These are phyloP conservation scores for Drosophila murphyi DNA, from an alignment of 1,140 invertebrate species.

Conservation along the genomic window DNA sequence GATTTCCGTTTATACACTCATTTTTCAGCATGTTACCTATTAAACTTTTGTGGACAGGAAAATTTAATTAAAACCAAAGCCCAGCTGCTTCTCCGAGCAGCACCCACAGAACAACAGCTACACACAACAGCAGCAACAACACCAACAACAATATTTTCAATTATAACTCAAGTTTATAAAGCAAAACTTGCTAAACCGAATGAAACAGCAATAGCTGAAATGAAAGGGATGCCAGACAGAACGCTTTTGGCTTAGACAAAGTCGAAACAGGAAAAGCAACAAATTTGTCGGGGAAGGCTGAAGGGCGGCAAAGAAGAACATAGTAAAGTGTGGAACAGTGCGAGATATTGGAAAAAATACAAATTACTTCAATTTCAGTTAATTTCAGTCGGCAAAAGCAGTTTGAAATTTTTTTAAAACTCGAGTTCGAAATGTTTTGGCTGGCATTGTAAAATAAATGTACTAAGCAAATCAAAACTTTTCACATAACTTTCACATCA, in stretches of 20 bases:
- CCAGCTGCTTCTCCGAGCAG: constrained; percentile 65
- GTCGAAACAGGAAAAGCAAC: constrained; percentile 15
- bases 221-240: constrained; percentile 51
- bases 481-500: constrained; percentile 80
- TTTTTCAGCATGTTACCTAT: constrained; percentile 80
- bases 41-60: constrained; percentile 81
- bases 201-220: constrained; percentile 32
- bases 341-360: constrained; percentile 47
- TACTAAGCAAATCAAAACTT: constrained; percentile 82
- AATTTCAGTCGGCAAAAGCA: constrained; percentile 51
- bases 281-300: constrained; percentile 7
- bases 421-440: constrained; percentile 37
- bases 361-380: constrained; percentile 71
- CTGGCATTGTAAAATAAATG: constrained; percentile 67
- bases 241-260: constrained; percentile 41
- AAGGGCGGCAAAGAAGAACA: constrained; percentile 11
- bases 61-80: constrained; percentile 80
- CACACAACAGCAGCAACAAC: constrained; percentile 9
- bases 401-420: constrained; percentile 32
- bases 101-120: constrained; percentile 23
- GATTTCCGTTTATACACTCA: constrained; percentile 77
- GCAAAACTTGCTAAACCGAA: constrained; percentile 54
- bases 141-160: constrained; percentile 71
- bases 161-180: constrained; percentile 81
- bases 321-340: constrained; percentile 44